These are phyloP conservation scores for Hemitrygon akajei DNA, from an alignment of 2,797 vertebrate genomes.

Conservation along the genomic window DNA sequence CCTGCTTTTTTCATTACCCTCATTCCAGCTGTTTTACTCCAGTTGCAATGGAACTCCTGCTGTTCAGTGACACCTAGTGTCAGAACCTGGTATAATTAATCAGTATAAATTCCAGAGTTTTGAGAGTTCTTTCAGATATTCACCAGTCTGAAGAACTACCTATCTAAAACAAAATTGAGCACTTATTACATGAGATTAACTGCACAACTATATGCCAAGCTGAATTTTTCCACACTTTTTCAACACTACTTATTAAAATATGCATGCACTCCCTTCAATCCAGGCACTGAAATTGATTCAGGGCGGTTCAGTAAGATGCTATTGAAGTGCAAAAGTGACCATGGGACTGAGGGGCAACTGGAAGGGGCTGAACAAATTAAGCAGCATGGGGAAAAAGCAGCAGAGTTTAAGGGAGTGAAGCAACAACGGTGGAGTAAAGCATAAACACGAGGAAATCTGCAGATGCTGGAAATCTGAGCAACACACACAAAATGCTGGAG, in stretches of 20 bases:
- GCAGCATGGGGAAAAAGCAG: neutral
- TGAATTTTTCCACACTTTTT: neutral
- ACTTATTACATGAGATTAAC: neutral
- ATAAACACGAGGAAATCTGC: no score
- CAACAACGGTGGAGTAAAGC: neutral
- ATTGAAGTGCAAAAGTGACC: neutral
- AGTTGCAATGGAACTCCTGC: neutral
- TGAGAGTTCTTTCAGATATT: no score
- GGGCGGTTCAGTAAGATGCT: neutral
- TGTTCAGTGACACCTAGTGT: constrained; percentile 17
- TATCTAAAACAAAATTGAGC: neutral
- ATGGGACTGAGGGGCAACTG: neutral
- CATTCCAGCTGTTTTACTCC: neutral
- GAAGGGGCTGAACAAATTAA: neutral
- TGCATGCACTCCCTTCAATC: neutral
- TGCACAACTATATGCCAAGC: neutral
- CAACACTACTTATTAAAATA: neutral
- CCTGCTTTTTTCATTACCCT: neutral
- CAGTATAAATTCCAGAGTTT: neutral
- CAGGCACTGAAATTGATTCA: neutral
- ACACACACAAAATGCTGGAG: no score
- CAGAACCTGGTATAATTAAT: neutral
- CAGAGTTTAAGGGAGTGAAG: neutral
- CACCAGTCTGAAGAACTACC: neutral
- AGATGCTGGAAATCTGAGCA: no score